A percentile compares a stretch with the other conserved stretches of the same genome.
Conservation (phyloP, 2,797 vertebrate genomes). For the Chiloscyllium punctatum region DNA sequence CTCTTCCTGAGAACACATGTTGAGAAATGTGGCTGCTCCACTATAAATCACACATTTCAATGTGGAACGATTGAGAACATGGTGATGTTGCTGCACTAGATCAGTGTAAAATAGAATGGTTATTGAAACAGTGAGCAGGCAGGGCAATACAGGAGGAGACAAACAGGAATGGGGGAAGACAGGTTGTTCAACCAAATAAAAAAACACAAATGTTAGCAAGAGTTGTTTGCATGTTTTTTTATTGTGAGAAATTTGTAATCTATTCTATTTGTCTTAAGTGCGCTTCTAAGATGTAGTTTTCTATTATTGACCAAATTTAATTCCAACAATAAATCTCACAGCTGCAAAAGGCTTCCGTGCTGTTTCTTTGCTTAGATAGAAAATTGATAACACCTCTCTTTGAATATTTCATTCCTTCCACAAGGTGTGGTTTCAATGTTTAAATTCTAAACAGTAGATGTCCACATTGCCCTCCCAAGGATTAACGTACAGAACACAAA, state of each 20-base stretch:
- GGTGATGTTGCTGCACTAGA: neutral
- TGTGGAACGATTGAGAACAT: neutral
- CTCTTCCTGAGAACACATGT: no score
- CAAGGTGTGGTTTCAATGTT: neutral
- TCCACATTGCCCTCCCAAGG: no score
- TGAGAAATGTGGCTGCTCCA: neutral
- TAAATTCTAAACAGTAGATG: neutral
- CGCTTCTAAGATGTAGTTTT: neutral
- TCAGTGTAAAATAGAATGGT: neutral
- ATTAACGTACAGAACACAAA: no score
- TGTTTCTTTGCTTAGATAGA: neutral
- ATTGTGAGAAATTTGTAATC: neutral
- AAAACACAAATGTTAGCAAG: neutral
- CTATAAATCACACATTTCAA: neutral
- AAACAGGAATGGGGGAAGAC: neutral
- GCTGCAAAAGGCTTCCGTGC: neutral
- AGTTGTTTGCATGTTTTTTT: neutral
- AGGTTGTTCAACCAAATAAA: neutral
- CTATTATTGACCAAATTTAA: neutral
- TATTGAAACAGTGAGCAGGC: neutral
- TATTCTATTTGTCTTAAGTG: neutral
- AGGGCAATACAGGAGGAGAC: neutral
- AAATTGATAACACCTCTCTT: neutral
- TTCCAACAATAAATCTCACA: neutral
- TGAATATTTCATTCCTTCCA: neutral